phyloP scores from a whole-genome alignment of 2,797 vertebrate genomes.

The Amphiprion clarkii region DNA sequence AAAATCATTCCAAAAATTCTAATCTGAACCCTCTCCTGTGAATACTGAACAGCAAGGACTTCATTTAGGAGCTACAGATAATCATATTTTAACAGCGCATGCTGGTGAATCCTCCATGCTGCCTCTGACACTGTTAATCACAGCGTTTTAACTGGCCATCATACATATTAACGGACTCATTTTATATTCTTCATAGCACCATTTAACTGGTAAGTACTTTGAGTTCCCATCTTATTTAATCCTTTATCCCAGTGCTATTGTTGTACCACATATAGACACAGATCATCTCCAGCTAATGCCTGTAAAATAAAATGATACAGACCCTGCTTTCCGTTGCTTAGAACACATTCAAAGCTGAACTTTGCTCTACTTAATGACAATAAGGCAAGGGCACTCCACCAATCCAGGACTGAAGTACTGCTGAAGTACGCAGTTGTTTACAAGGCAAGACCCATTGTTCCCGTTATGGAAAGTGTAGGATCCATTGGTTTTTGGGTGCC shows the following conservation, averaged over 20 bases:
- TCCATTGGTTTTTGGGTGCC: too few species aligned
- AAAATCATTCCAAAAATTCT: constrained; percentile 32
- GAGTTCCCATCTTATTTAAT: constrained; percentile 8
- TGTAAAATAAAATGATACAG: background rate
- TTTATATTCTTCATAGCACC: constrained; percentile 26
- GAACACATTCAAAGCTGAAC: background rate
- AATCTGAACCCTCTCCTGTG: constrained; percentile 41
- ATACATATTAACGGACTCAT: constrained; percentile 45
- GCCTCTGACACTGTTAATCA: constrained; percentile 48
- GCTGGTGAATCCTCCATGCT: constrained; percentile 30
- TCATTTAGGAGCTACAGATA: constrained; percentile 52
- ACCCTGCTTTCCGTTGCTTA: background rate
- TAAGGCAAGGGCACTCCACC: background rate
- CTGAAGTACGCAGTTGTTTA: too few species aligned
- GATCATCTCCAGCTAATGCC: constrained; percentile 12
- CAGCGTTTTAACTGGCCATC: constrained; percentile 61
- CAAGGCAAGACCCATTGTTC: too few species aligned
- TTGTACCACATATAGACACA: constrained; percentile 7
- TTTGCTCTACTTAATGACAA: background rate
- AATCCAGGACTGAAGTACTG: too few species aligned
- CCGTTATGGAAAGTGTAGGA: too few species aligned
- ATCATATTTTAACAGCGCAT: constrained; percentile 51
- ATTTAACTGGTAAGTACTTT: constrained; percentile 25
- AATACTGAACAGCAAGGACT: constrained; percentile 39
- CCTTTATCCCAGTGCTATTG: constrained; percentile 1